Conservation (phyloP, 2,888 invertebrate species). For the Drosophila picticornis region DNA sequence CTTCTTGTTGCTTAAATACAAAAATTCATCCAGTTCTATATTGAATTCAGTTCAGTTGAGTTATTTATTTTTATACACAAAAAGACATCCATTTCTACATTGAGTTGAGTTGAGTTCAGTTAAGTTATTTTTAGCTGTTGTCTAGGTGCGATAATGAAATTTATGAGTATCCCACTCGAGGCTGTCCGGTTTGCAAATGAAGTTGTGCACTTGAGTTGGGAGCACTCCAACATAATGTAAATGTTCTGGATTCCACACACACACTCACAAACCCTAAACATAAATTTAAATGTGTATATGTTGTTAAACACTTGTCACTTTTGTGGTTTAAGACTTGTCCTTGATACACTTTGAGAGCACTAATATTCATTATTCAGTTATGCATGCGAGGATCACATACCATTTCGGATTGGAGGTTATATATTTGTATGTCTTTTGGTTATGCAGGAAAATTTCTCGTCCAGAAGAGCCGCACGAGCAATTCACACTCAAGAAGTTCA, state of each 20-base stretch:
- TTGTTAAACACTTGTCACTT: conserved; percentile 20
- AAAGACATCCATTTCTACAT: background rate
- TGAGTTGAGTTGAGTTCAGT: background rate
- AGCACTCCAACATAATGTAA: conserved; percentile 43
- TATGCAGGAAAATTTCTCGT: conserved; percentile 73
- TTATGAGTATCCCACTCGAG: conserved; percentile 62
- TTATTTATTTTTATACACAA: background rate
- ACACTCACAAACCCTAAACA: background rate
- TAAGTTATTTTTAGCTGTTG: conserved; percentile 19
- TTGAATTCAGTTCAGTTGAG: background rate
- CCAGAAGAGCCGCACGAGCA: conserved; percentile 68
- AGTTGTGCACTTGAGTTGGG: conserved; percentile 64
- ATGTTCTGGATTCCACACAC: conserved; percentile 13
- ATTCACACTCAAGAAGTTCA: conserved; percentile 83
- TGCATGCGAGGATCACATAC: conserved; percentile 59
- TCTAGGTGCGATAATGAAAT: conserved; percentile 60
- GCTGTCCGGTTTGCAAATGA: conserved; percentile 60
- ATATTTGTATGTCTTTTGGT: background rate
- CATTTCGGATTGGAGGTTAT: conserved; percentile 38
- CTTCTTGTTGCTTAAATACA: background rate
- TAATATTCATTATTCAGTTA: conserved; percentile 15
- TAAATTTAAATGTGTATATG: background rate
- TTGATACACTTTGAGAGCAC: conserved; percentile 9
- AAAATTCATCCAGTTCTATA: background rate
- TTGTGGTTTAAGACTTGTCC: conserved; percentile 24